These are phyloP conservation scores for Galaxias olidus DNA, from an alignment of 2,797 vertebrate genomes.

Conservation along the genomic window DNA sequence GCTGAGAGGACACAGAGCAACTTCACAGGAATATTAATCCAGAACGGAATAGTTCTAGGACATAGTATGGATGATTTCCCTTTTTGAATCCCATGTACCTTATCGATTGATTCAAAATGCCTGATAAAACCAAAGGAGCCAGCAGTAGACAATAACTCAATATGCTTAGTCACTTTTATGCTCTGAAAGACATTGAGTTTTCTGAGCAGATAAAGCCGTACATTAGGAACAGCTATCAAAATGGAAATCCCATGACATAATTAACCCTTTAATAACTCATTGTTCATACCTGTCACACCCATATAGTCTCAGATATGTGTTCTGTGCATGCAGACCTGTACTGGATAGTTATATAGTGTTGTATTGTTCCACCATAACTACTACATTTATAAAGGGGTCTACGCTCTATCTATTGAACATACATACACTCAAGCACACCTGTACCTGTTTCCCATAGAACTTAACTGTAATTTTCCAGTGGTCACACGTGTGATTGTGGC, in stretches of 20 bases:
- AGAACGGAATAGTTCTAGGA: too few species aligned
- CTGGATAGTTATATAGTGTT: slow-evolving; percentile 36
- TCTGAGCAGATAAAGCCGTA: slow-evolving; percentile 54
- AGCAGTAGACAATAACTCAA: slow-evolving; percentile 1
- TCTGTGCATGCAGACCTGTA: slow-evolving; percentile 59
- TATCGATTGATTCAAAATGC: slow-evolving; percentile 27
- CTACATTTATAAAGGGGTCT: slow-evolving; percentile 57
- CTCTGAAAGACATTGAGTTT: slow-evolving; percentile 40
- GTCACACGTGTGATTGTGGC: slow-evolving; percentile 36
- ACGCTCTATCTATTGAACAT: slow-evolving; percentile 31
- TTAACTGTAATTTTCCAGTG: slow-evolving; percentile 6
- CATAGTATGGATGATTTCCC: slow-evolving; percentile 58
- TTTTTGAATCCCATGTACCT: slow-evolving; percentile 61
- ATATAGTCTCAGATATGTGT: slow-evolving; percentile 27
- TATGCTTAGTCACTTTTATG: slow-evolving; percentile 27
- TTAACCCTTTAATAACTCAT: too few species aligned
- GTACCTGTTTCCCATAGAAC: slow-evolving; percentile 58
- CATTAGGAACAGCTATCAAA: slow-evolving; percentile 29
- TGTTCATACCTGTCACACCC: too few species aligned
- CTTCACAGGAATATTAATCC: not conserved
- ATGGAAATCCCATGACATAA: too few species aligned
- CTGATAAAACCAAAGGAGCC: slow-evolving; percentile 2
- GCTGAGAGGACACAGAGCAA: slow-evolving; percentile 63
- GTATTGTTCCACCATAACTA: slow-evolving; percentile 48
- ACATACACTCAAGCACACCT: slow-evolving; percentile 22